Conservation (phyloP, 2,888 invertebrate species). For the Tanaodytes sp. region DNA sequence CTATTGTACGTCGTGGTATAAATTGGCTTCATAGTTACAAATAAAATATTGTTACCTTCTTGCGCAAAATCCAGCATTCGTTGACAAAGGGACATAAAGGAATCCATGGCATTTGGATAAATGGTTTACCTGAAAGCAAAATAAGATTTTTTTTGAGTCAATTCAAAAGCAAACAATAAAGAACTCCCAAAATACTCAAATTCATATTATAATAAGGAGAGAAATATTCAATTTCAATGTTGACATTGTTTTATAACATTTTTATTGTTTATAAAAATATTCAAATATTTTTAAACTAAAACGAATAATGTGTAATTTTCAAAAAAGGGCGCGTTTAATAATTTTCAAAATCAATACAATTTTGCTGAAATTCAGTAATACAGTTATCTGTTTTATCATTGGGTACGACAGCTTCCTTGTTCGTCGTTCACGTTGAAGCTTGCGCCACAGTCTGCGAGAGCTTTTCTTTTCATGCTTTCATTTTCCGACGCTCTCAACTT, state of each 20-base stretch:
- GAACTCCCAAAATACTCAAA: not conserved
- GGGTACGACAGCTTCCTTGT: conserved; percentile 33
- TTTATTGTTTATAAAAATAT: too few species aligned
- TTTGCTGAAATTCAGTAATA: conserved; percentile 17
- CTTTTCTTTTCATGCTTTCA: conserved; percentile 23
- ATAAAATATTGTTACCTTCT: too few species aligned
- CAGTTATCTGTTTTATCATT: conserved; percentile 46
- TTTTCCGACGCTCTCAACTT: conserved; percentile 39
- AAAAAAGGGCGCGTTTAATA: too few species aligned
- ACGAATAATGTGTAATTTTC: too few species aligned
- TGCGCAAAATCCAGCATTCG: conserved; percentile 60
- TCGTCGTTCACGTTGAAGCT: conserved; percentile 37
- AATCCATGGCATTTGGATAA: conserved; percentile 58
- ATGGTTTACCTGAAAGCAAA: conserved; percentile 58
- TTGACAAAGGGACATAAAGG: conserved; percentile 60
- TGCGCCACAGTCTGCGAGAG: conserved; percentile 34
- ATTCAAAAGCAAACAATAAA: not conserved
- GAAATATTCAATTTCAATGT: too few species aligned
- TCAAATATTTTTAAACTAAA: too few species aligned
- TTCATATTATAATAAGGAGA: not conserved
- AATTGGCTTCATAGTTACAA: too few species aligned
- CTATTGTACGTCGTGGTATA: too few species aligned
- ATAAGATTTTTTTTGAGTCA: conserved; percentile 3
- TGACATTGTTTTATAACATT: too few species aligned
- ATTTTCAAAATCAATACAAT: too few species aligned